Evolutionary conservation across 2,888 invertebrate species (phyloP), one percentile per base, ranked within the genome.

Genomic region (Cyaniris semiargus): DNA sequence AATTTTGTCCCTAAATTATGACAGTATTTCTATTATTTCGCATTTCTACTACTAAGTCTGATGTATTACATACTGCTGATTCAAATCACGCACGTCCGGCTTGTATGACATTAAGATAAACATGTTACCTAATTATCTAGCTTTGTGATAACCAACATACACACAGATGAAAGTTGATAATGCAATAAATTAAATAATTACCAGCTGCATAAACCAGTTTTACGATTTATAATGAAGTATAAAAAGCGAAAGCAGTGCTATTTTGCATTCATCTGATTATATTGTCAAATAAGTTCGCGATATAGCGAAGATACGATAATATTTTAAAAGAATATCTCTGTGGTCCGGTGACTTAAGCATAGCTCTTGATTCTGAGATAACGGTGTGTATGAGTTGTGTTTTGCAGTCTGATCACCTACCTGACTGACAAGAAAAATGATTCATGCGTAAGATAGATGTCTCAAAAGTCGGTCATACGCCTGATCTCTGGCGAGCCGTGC

Each of bases 141-240:
- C 27, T 31, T 18, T 66, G 18, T 23, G 60, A 23, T 27, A 15
- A 66, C 27, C 27, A 31, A 27, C 27, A 66, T 27, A 66, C 13
- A 60, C 23, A 66, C 66, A 15, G 18, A 66, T 27, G 66, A 66
- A 66, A 66, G 66, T 66, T 66, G 5, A 66, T 66, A 66, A 66
- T 66, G 5, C 66, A 66, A 66, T 66, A 66, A 27, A 66, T 66
- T 31, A 66, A 31, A 31, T 31, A 15, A 66, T 66, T 66, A 58
- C 21, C 13, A 23, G 13, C 27, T 66, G 66, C 27, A 66, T 21
- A 66, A 66, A 66, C 66, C 1, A 66, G 66, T 66, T 66, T 27
- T 27, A 27, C 66, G 23, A 66, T 66, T 66, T 23, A 10, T 21
- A 15, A 27, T 66, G 27, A 27, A 15, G 27, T 27, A 27, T 66